phyloP scores from a whole-genome alignment of 2,888 invertebrate genomes.

The Entomobrya multifasciata region DNA sequence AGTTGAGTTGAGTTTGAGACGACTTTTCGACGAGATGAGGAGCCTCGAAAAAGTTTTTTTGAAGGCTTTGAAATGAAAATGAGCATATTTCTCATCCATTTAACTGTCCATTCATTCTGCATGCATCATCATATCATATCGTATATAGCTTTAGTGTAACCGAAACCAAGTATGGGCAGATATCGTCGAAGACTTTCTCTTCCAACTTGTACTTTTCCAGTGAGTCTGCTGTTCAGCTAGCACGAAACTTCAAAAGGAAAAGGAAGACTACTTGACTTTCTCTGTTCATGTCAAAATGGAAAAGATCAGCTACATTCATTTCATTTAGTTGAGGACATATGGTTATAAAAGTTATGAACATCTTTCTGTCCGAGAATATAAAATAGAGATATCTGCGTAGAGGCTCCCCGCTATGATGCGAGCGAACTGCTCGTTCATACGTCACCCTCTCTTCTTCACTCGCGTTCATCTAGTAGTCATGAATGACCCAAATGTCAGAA shows the following conservation, averaged over 20 bases:
- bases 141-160: too few relatives aligned
- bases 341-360: not conserved
- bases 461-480: constrained; percentile 58
- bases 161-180: too few relatives aligned
- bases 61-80: constrained; percentile 71
- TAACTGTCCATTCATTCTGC: constrained; percentile 64
- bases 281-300: constrained; percentile 64
- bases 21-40: not conserved
- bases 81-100: constrained; percentile 64
- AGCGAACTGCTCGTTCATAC: not conserved
- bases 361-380: not conserved
- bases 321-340: constrained; percentile 35
- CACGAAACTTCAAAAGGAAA: constrained; percentile 59
- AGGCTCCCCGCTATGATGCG: not conserved
- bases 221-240: constrained; percentile 25
- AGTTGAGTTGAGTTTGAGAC: constrained; percentile 2
- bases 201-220: constrained; percentile 15
- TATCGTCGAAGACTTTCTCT: not conserved
- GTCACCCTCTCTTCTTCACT: constrained; percentile 25
- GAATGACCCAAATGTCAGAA: constrained; percentile 72
- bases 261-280: constrained; percentile 67
- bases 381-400: not conserved
- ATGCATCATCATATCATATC: constrained; percentile 53
- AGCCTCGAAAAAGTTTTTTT: constrained; percentile 55
- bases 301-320: constrained; percentile 63